phyloP scores from a whole-genome alignment of 1,140 invertebrate species.

The Hylaeus anthracinus region DNA sequence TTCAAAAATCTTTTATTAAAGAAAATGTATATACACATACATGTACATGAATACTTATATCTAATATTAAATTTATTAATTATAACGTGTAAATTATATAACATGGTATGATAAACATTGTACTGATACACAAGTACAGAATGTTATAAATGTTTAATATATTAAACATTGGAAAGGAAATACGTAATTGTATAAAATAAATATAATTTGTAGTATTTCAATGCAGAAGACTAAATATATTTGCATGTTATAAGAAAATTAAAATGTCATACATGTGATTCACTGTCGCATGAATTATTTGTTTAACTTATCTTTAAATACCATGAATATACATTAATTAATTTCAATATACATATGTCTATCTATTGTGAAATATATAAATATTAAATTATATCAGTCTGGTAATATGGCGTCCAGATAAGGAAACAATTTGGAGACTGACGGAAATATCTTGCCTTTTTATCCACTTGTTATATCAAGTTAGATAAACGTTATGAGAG shows the following conservation, averaged over 20 bases:
- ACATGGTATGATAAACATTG: not conserved
- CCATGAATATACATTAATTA: slow-evolving; percentile 34
- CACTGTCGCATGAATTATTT: slow-evolving; percentile 11
- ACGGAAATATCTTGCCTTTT: slow-evolving; percentile 74
- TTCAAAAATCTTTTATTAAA: not conserved
- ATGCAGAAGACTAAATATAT: slow-evolving; percentile 35
- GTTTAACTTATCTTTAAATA: slow-evolving; percentile 8
- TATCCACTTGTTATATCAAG: slow-evolving; percentile 55
- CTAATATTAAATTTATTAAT: not conserved
- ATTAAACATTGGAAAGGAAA: not conserved
- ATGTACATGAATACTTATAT: not conserved
- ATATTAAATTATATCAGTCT: slow-evolving; percentile 61
- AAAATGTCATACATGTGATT: slow-evolving; percentile 25
- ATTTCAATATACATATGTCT: slow-evolving; percentile 51
- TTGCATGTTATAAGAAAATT: no score
- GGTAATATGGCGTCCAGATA: slow-evolving; percentile 62
- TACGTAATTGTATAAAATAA: not conserved
- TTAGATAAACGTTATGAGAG: slow-evolving; percentile 29
- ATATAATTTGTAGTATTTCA: slow-evolving; percentile 21
- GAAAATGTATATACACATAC: slow-evolving; percentile 19
- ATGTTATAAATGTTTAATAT: not conserved
- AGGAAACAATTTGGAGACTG: slow-evolving; percentile 70
- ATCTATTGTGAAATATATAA: slow-evolving; percentile 45
- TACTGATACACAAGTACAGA: not conserved
- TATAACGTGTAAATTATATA: slow-evolving; percentile 1